These are phyloP conservation scores for Harpagoxenus sublaevis DNA, from an alignment of 2,888 invertebrate species.

Conservation along the genomic window DNA sequence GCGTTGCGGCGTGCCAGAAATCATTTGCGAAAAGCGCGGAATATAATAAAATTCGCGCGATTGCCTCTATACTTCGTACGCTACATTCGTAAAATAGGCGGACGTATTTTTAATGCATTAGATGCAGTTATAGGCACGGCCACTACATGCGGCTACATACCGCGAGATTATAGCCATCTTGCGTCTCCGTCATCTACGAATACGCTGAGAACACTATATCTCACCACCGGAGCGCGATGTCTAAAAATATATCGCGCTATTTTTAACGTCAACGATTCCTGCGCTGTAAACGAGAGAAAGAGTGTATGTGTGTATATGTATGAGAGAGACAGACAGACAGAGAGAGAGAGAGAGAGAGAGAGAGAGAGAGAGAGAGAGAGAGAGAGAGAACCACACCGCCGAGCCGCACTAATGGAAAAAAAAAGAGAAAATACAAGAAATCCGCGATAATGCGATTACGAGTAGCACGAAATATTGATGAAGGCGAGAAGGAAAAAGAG, in stretches of 20 bases:
- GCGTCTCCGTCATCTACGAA: conserved; percentile 59
- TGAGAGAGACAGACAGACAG: conserved; percentile 4
- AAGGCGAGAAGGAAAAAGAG: not conserved
- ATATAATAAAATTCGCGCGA: not conserved
- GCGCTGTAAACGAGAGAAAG: conserved; percentile 49
- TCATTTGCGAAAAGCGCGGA: not conserved
- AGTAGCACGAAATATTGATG: conserved; percentile 19
- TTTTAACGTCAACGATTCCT: conserved; percentile 75
- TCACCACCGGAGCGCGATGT: conserved; percentile 67
- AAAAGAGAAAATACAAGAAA: conserved; percentile 50
- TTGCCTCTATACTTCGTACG: not conserved
- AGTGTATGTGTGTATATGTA: not conserved
- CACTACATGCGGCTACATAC: conserved; percentile 40
- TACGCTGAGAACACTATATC: conserved; percentile 68
- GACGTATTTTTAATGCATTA: not conserved
- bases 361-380: not conserved
- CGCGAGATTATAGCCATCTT: conserved; percentile 63
- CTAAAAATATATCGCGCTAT: conserved; percentile 84
- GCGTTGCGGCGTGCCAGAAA: not conserved
- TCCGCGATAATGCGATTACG: conserved; percentile 43
- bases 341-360: not conserved
- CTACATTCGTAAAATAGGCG: not conserved
- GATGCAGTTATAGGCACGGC: conserved; percentile 8
- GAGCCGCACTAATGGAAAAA: conserved; percentile 20
- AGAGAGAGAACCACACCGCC: not conserved